Conservation (phyloP, 2,797 vertebrate species). For the Eospalax fontanierii region DNA sequence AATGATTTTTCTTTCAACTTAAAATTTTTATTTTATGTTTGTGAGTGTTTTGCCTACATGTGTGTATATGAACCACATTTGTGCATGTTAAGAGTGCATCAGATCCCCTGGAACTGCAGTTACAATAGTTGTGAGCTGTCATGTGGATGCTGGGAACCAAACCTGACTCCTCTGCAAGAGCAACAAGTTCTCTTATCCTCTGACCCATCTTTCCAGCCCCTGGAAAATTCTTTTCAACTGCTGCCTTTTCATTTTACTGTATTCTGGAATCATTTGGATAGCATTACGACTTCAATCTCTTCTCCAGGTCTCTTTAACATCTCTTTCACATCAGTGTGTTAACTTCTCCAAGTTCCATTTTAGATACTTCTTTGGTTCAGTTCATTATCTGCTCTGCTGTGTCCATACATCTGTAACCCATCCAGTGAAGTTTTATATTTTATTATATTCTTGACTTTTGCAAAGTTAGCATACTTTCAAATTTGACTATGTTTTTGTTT, state of each 20-base stretch:
- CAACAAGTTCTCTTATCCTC: too few species aligned
- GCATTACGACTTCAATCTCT: conserved; percentile 19
- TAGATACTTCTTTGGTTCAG: conserved; percentile 19
- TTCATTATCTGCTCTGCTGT: conserved; percentile 1
- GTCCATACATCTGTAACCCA: conserved; percentile 7
- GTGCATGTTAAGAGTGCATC: too few species aligned
- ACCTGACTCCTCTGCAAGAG: too few species aligned
- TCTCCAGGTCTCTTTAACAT: conserved; percentile 38
- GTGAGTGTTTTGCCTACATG: too few species aligned
- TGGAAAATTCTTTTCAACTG: neutral
- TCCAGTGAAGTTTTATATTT: conserved; percentile 53
- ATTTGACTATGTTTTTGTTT: conserved; percentile 56
- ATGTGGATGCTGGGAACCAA: too few species aligned
- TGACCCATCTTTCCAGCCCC: too few species aligned
- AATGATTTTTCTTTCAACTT: neutral
- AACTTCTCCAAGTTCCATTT: conserved; percentile 38
- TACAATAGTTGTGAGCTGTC: too few species aligned
- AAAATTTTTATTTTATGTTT: too few species aligned
- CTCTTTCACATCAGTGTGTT: conserved; percentile 11
- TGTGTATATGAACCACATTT: too few species aligned
- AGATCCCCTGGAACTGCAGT: too few species aligned
- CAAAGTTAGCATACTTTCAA: conserved; percentile 37
- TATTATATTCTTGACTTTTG: conserved; percentile 22
- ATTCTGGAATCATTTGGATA: conserved; percentile 31
- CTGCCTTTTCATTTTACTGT: conserved; percentile 25